Conservation (phyloP, 2,888 invertebrate genomes). For the Melangyna quadrimaculata region DNA sequence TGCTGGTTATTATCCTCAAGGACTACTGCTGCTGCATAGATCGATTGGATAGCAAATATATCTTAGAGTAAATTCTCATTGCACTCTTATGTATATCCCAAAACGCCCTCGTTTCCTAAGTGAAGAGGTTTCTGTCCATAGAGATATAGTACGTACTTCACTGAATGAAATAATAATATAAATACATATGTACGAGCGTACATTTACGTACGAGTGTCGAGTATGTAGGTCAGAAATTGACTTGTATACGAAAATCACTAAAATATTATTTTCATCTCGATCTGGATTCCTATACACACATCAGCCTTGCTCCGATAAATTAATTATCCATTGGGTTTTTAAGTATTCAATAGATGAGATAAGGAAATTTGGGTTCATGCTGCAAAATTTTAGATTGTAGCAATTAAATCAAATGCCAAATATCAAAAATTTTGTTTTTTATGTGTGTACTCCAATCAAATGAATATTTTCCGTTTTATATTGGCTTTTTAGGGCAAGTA, state of each 20-base stretch:
- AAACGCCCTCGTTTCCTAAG: conserved; percentile 2
- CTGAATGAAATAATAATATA: background rate
- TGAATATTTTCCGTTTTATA: no score
- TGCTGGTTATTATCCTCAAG: conserved; percentile 58
- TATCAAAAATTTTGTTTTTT: no score
- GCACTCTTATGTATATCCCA: conserved; percentile 45
- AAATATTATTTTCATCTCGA: conserved; percentile 21
- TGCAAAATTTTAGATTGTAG: background rate
- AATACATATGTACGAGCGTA: background rate
- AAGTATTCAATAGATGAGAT: background rate
- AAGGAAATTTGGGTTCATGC: background rate
- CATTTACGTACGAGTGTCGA: no score
- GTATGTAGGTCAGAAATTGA: conserved; percentile 14
- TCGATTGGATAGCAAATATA: conserved; percentile 64
- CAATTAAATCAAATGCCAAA: background rate
- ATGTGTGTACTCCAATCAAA: no score
- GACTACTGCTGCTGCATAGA: conserved; percentile 48
- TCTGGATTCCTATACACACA: background rate
- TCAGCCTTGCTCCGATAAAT: conserved; percentile 4
- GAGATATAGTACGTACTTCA: background rate
- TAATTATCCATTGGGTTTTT: conserved; percentile 51
- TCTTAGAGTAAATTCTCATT: conserved; percentile 50
- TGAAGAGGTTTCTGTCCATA: background rate
- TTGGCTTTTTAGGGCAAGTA: no score
- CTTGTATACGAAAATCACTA: background rate